These are phyloP conservation scores for human DNA, from an alignment of 2,113 vertebrate species.

Conservation along the genomic window GRCh38 chr9:9679001-9679500, in stretches of 20 bases:
- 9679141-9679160: neutral
- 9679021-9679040: neutral
- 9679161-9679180: neutral
- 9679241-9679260: neutral
- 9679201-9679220: neutral
- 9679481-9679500: neutral
- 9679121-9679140: neutral
- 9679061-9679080: neutral
- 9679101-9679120: neutral
- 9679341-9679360: neutral
- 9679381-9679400: neutral
- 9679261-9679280: fast-evolving
- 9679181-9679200: neutral
- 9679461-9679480: neutral
- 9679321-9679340: neutral
- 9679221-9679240: neutral
- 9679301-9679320: neutral
- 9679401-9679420: neutral
- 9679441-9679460: neutral
- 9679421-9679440: neutral
- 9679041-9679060: neutral
- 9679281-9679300: neutral
- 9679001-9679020: neutral
- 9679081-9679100: neutral
- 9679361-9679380: neutral